Conservation (phyloP, 2,888 invertebrate genomes). For the Oligia fasciuncula region DNA sequence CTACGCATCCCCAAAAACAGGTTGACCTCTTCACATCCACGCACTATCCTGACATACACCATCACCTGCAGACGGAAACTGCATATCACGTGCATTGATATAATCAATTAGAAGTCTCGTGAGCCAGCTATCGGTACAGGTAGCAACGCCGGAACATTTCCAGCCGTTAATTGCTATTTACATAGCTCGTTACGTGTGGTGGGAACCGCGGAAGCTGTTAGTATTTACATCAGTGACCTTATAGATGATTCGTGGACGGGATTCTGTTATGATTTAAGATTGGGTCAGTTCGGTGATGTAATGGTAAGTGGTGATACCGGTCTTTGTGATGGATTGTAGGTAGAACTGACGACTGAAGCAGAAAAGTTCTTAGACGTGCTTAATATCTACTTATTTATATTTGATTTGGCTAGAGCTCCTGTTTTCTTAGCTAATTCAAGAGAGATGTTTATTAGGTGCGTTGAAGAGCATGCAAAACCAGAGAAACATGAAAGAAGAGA, state of each 20-base stretch:
- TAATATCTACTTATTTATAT: not conserved
- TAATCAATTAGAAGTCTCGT: slow-evolving; percentile 60
- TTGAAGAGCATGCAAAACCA: too few species aligned
- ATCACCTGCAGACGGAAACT: slow-evolving; percentile 28
- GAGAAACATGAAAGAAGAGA: not conserved
- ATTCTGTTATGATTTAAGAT: slow-evolving; percentile 61
- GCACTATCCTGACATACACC: not conserved
- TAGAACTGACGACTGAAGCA: not conserved
- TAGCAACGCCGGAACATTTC: slow-evolving; percentile 75
- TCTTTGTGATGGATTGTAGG: not conserved
- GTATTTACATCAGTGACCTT: slow-evolving; percentile 66
- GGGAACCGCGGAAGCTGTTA: slow-evolving; percentile 62
- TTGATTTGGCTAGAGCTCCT: not conserved
- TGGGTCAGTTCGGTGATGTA: slow-evolving; percentile 21
- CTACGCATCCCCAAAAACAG: not conserved
- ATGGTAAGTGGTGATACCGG: not conserved
- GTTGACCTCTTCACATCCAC: not conserved
- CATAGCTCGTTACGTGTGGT: slow-evolving; percentile 66
- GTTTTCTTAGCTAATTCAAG: not conserved
- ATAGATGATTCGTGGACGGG: slow-evolving; percentile 52
- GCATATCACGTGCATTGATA: slow-evolving; percentile 56
- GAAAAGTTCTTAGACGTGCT: not conserved
- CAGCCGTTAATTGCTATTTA: slow-evolving; percentile 82
- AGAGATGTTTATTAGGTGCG: not conserved
- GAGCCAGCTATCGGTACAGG: slow-evolving; percentile 67